Conservation (phyloP, 2,797 vertebrate species). For the Sylvilagus floridanus region DNA sequence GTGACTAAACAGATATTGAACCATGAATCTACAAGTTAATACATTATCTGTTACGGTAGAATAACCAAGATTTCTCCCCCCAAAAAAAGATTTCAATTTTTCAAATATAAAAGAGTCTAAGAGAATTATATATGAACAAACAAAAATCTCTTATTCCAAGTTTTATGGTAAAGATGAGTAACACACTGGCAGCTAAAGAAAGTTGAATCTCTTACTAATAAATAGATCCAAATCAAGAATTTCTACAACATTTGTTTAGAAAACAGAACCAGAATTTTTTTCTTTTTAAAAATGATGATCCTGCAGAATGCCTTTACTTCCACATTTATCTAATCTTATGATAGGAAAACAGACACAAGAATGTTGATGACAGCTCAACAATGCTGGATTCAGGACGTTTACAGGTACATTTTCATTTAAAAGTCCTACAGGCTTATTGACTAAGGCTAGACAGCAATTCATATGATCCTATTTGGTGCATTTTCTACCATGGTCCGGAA, state of each 20-base stretch:
- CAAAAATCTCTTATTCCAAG: slow-evolving; percentile 81
- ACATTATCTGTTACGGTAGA: slow-evolving; percentile 80
- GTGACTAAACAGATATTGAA: slow-evolving; percentile 79
- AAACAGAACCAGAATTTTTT: slow-evolving; percentile 83
- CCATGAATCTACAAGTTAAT: slow-evolving; percentile 76
- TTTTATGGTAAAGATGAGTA: slow-evolving; percentile 82
- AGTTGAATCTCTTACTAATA: slow-evolving; percentile 88
- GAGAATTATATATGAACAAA: slow-evolving; percentile 82
- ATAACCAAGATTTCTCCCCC: slow-evolving; percentile 74
- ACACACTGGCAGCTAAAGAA: slow-evolving; percentile 83
- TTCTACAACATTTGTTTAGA: slow-evolving; percentile 87
- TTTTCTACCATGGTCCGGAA: slow-evolving; percentile 84
- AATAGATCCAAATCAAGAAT: slow-evolving; percentile 90
- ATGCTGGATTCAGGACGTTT: slow-evolving; percentile 84
- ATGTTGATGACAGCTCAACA: slow-evolving; percentile 83
- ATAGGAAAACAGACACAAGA: slow-evolving; percentile 85
- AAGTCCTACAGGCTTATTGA: slow-evolving; percentile 87
- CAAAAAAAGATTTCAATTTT: slow-evolving; percentile 85
- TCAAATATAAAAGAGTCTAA: slow-evolving; percentile 83
- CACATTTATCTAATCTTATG: slow-evolving; percentile 80
- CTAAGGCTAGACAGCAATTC: slow-evolving; percentile 89
- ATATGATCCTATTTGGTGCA: slow-evolving; percentile 86
- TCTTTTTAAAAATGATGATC: slow-evolving; percentile 73
- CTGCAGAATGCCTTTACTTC: slow-evolving; percentile 84
- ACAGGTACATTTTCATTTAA: slow-evolving; percentile 80